Conservation (phyloP, 2,113 vertebrate species). For the Alexandromys fortis region DNA sequence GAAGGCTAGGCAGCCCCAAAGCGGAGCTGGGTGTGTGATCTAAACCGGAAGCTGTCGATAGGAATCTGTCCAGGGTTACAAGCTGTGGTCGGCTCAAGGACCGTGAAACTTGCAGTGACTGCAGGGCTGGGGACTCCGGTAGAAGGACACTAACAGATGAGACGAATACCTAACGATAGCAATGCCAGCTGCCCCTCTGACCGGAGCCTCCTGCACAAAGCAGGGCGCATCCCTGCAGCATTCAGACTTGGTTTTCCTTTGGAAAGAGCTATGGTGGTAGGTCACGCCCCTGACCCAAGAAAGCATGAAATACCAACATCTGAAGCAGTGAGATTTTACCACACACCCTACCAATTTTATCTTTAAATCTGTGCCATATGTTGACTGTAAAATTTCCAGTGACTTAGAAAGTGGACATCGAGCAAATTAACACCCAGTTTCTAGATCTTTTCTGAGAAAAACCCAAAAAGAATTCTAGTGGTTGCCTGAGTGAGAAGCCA, state of each 20-base stretch:
- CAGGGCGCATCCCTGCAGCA: neutral
- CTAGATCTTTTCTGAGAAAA: neutral
- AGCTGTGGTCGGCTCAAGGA: neutral
- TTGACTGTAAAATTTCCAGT: neutral
- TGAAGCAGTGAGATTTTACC: neutral
- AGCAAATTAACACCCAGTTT: neutral
- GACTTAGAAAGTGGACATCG: neutral
- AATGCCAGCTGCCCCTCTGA: neutral
- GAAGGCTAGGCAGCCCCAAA: neutral
- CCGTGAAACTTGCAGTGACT: slow-evolving; percentile 10
- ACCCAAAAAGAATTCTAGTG: neutral
- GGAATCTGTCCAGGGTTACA: neutral
- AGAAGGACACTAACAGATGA: slow-evolving; percentile 23
- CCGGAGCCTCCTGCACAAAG: slow-evolving; percentile 9
- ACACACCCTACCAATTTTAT: neutral
- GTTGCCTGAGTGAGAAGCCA: neutral
- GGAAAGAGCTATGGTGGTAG: slow-evolving; percentile 8
- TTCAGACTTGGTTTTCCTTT: neutral
- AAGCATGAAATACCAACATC: neutral
- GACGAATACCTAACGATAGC: neutral
- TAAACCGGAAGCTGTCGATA: neutral
- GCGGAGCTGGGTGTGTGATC: neutral
- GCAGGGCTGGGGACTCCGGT: neutral
- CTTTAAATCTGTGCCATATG: neutral
- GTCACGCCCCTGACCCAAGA: neutral